Conservation (phyloP, 2,888 invertebrate genomes). For the Leucophora obtusa region DNA sequence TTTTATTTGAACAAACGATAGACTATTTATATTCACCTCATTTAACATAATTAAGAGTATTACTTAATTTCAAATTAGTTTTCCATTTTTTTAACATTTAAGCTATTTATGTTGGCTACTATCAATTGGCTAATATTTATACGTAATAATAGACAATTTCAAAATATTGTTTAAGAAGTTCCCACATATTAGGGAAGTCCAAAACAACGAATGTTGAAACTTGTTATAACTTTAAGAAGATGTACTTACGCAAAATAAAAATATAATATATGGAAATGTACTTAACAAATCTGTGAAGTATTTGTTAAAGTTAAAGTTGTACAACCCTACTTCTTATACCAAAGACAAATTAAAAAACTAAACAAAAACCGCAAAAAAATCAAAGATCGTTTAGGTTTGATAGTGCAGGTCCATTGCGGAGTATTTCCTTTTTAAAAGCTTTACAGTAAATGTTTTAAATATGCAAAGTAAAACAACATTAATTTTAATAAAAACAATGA, state of each 20-base stretch:
- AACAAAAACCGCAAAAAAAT: constrained; percentile 21
- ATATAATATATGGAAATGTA: neutral
- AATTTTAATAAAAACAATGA: constrained; percentile 44
- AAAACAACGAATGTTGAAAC: constrained; percentile 14
- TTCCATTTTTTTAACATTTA: neutral
- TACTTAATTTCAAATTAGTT: constrained; percentile 5
- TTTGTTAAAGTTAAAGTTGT: neutral
- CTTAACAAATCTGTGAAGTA: neutral
- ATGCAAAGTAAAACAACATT: constrained; percentile 53
- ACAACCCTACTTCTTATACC: neutral
- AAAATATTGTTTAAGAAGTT: constrained; percentile 25
- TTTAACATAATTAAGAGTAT: constrained; percentile 36
- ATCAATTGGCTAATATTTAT: constrained; percentile 56
- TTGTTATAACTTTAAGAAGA: neutral
- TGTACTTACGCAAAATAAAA: neutral
- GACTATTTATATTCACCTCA: constrained; percentile 20
- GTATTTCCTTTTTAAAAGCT: constrained; percentile 68
- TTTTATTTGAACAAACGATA: too few species aligned
- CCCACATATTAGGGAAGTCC: neutral
- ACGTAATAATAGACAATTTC: constrained; percentile 49
- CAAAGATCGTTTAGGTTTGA: constrained; percentile 69
- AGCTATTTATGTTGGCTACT: neutral
- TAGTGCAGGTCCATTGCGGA: constrained; percentile 74
- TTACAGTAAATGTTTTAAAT: constrained; percentile 47
- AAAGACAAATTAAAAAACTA: neutral